Base-by-base conservation (phyloP, 2,797 vertebrate species). In the Numenius phaeopus region DNA sequence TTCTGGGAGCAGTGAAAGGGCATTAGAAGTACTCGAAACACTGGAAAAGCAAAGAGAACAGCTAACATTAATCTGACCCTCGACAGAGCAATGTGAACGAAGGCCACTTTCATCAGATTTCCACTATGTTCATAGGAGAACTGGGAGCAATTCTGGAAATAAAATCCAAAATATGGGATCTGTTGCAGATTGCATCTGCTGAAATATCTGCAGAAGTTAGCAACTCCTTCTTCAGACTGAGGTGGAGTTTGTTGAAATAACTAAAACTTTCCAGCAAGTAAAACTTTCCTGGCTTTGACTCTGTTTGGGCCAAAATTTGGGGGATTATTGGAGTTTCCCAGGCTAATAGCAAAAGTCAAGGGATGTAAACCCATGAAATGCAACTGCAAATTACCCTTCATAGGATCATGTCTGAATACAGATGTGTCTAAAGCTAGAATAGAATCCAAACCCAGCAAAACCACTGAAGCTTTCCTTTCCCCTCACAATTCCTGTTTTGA, bases 131-230 rank as follows among this genome's bases (percentile, higher is more conserved):
- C 94, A 96, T 72, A 47, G 83, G 89, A 91, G 89, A 73, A 87
- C 46, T 66, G 90, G 95, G 92, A 96, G 27, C 79, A 96, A 85
- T 96, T 96, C 90, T 93, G 82, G 81, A 95, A 96, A 95, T 85
- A 46, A 95, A 87, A 91, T 75, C 81, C 87, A 87, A 91, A 97
- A n/a, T 61, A 75, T 16, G 72, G 58, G 84, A 71, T 78, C 76
- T 87, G 26, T 54, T 89, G 72, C 55, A 85, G 92, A 87, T 65
- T 83, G 69, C 79, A 62, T 96, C 54, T 94, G 84, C 82, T 95
- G 95, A 94, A 94, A 85, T 93, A 85, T 70, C 84, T 89, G 92
- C 90, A 75, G 76, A 78, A 92, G 78, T 87, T 87, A 92, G 89
- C 82, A 78, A 55, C 49, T 85, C 44, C 46, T 94, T 29, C 78